Percentiles rank a stretch among this genome's conserved stretches.
Evolutionary conservation across 2,113 vertebrate genomes (phyloP).

Genomic region (Oenanthe melanoleuca): DNA sequence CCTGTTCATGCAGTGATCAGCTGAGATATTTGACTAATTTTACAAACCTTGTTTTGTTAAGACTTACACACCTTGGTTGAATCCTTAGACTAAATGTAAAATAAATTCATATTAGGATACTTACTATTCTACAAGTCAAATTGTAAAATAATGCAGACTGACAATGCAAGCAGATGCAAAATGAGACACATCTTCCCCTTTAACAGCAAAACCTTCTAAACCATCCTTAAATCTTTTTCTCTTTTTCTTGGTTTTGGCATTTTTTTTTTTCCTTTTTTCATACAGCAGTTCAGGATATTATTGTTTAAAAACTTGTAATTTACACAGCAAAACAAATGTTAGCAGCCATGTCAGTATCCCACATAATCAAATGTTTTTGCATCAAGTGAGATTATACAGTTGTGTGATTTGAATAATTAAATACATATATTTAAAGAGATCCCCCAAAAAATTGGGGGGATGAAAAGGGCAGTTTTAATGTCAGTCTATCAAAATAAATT

Average conservation of each 20-base stretch:
- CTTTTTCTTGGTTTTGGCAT: not conserved
- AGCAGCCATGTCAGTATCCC: slow-evolving; percentile 24
- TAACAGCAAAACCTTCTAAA: not conserved
- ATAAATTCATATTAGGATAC: not conserved
- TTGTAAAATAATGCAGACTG: not conserved
- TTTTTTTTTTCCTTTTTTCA: not conserved
- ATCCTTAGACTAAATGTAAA: not conserved
- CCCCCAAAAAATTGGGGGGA: not conserved
- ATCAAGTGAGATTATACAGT: slow-evolving; percentile 28
- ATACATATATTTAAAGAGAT: slow-evolving; percentile 69
- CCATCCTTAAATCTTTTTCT: not conserved
- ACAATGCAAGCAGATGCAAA: not conserved
- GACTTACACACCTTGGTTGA: not conserved
- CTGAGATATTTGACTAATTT: not conserved
- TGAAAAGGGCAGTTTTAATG: slow-evolving; percentile 51
- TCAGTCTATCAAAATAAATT: slow-evolving; percentile 71
- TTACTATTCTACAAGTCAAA: not conserved
- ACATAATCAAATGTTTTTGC: slow-evolving; percentile 40
- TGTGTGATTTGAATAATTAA: slow-evolving; percentile 68
- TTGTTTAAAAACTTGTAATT: slow-evolving; percentile 45
- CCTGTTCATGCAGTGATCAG: not conserved
- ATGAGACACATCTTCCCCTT: not conserved
- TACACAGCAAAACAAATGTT: slow-evolving; percentile 51
- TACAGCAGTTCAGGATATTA: not conserved
- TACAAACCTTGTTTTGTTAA: not conserved